Percentiles rank a stretch among this genome's conserved stretches.
Conservation (phyloP, 92 coral and sea anemone species). For the Palythoa grandiflora region DNA sequence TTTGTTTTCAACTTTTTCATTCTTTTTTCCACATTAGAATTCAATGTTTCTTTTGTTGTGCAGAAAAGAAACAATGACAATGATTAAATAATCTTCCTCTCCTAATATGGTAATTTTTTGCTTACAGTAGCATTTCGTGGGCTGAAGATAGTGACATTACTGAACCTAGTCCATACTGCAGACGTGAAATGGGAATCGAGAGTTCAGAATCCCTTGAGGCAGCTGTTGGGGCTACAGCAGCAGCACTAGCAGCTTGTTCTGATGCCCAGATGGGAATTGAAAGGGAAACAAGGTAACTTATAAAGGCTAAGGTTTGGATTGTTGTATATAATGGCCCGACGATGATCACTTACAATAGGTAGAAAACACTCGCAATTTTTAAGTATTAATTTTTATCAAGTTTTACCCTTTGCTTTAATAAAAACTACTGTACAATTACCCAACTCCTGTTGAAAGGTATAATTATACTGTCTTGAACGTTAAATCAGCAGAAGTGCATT, state of each 20-base stretch:
- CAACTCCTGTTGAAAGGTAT: no score
- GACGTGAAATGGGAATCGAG: conserved; percentile 31
- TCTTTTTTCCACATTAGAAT: not conserved
- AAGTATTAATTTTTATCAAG: no score
- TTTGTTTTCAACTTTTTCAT: no score
- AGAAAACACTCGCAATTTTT: no score
- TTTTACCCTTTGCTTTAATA: no score
- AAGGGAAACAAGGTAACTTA: conserved; percentile 67
- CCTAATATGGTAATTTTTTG: not conserved
- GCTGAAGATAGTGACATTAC: conserved; percentile 67
- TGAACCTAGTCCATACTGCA: conserved; percentile 3
- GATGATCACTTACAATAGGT: no score
- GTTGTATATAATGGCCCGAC: no score
- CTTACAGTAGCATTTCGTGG: conserved; percentile 64
- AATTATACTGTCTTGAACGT: no score
- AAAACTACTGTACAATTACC: no score
- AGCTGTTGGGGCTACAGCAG: conserved; percentile 83
- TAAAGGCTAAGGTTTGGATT: no score
- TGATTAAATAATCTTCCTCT: not conserved
- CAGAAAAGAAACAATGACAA: not conserved
- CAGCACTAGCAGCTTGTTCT: conserved; percentile 86
- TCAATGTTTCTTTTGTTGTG: not conserved
- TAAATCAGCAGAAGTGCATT: no score
- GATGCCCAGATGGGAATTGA: conserved; percentile 81
- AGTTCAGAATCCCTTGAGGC: conserved; percentile 61